Evolutionary conservation across 2,113 vertebrate species (phyloP), one percentile per base, ranked within the genome.

Genomic region (Athene noctua): DNA sequence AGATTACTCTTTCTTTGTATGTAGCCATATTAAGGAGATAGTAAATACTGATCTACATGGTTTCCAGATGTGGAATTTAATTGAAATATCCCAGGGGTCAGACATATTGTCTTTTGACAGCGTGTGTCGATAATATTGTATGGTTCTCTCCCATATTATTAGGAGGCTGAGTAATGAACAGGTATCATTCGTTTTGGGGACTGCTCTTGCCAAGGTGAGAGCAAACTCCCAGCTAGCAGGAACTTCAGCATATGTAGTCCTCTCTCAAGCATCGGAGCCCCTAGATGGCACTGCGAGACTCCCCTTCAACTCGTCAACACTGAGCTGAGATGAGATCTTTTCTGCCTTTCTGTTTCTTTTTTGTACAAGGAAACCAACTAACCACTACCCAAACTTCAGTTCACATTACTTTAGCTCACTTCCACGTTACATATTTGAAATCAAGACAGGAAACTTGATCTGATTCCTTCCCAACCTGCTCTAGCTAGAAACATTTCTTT

Each of bases 231-330:
- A 65, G 52, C 16, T 36, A 34, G 10, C 1, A 11, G 47, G 5
- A 52, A 55, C 5, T 30, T 54, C 7, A 40, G n/a, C 6, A 1
- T 2, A 7, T 0, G 12, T 10, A 65, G 7, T n/a, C 52, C 46
- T 65, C 27, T 49, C 34, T 26, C 40, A 58, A 71, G 63, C 38
- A 32, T 9, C 5, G 36, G 12, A 68, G 14, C 42, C 93, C 49
- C 81, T 96, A 96, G 75, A 73, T 85, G 94, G 90, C 92, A 90
- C 74, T 71, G 38, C 10, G 5, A 81, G 72, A 74, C 59, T 82
- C 65, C 25, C 51, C 32, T 86, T 92, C 34, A 49, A 11, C 20
- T 40, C 6, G 1, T 32, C 47, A 46, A 32, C 26, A 8, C 17
- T 7, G 44, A 47, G 9, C 25, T 10, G 15, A n/a, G 16, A 27